These are phyloP conservation scores for Ceramica pisi DNA, from an alignment of 2,888 invertebrate genomes.

Conservation along the genomic window DNA sequence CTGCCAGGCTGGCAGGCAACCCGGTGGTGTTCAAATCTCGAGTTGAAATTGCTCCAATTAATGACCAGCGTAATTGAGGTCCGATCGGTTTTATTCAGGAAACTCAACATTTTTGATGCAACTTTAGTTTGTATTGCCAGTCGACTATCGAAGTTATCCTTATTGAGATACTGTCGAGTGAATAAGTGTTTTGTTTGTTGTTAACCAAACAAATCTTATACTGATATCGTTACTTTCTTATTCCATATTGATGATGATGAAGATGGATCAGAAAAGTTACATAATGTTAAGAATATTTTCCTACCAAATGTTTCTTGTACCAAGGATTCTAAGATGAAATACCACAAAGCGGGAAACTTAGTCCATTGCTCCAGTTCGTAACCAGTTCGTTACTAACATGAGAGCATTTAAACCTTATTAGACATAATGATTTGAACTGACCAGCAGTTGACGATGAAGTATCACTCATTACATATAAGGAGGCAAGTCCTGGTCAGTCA, in stretches of 20 bases:
- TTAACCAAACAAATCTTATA: neutral
- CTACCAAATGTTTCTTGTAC: neutral
- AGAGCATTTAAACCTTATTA: slow-evolving; percentile 46
- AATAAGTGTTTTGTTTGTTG: slow-evolving; percentile 7
- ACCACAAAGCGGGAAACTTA: neutral
- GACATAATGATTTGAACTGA: slow-evolving; percentile 55
- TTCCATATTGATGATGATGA: slow-evolving; percentile 10
- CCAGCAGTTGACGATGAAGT: slow-evolving; percentile 41
- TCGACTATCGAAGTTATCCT: neutral
- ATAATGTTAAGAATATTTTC: neutral
- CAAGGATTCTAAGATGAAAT: slow-evolving; percentile 14
- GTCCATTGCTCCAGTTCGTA: slow-evolving; percentile 18
- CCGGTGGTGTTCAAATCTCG: slow-evolving; percentile 35
- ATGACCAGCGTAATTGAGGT: slow-evolving; percentile 45
- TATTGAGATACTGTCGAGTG: neutral
- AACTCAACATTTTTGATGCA: neutral
- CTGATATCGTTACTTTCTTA: neutral
- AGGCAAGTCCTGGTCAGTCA: slow-evolving; percentile 22
- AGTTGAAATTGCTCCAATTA: slow-evolving; percentile 56
- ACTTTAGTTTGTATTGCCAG: neutral
- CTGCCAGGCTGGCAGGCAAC: slow-evolving; percentile 31
- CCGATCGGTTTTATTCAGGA: slow-evolving; percentile 43
- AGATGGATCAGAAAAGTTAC: slow-evolving; percentile 6
- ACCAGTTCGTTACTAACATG: slow-evolving; percentile 31
- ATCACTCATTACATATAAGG: slow-evolving; percentile 57